Evolutionary conservation across 2,888 invertebrate genomes (phyloP).

Genomic region (Hirudinaria manillensis): DNA sequence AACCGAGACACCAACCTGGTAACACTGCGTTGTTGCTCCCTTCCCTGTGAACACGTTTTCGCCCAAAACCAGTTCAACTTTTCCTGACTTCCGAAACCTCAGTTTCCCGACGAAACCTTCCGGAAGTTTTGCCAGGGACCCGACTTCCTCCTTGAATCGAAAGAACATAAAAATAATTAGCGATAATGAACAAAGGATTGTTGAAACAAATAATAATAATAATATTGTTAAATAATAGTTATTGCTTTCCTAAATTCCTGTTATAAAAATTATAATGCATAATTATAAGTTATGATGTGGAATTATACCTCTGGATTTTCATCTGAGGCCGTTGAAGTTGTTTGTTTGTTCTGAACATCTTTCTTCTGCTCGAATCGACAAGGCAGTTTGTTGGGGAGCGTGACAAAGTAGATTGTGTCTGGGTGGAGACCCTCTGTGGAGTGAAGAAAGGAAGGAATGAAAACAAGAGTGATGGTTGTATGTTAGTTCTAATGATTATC

Average conservation of each 20-base stretch:
- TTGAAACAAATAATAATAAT: too few species aligned
- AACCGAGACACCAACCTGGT: neutral
- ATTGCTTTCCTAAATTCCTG: too few species aligned
- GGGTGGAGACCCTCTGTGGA: neutral
- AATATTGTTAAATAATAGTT: too few species aligned
- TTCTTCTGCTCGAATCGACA: neutral
- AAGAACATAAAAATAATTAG: neutral
- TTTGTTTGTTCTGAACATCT: neutral
- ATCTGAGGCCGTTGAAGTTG: neutral
- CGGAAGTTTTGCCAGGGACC: constrained; percentile 16
- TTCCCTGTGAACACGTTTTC: constrained; percentile 19
- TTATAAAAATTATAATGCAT: too few species aligned
- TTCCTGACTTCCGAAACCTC: constrained; percentile 28
- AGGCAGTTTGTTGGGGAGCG: neutral
- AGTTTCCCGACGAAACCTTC: constrained; percentile 31
- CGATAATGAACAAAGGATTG: too few species aligned
- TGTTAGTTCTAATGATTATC: too few species aligned
- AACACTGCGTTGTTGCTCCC: neutral
- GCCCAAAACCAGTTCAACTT: constrained; percentile 24
- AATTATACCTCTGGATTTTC: neutral
- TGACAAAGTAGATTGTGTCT: neutral
- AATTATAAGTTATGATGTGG: too few species aligned
- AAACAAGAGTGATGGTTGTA: too few species aligned
- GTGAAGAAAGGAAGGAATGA: too few species aligned
- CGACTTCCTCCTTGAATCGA: neutral